Percentiles rank a stretch among this genome's conserved stretches.
Conservation (phyloP, 2,113 vertebrate genomes). For the Tympanuchus pallidicinctus region DNA sequence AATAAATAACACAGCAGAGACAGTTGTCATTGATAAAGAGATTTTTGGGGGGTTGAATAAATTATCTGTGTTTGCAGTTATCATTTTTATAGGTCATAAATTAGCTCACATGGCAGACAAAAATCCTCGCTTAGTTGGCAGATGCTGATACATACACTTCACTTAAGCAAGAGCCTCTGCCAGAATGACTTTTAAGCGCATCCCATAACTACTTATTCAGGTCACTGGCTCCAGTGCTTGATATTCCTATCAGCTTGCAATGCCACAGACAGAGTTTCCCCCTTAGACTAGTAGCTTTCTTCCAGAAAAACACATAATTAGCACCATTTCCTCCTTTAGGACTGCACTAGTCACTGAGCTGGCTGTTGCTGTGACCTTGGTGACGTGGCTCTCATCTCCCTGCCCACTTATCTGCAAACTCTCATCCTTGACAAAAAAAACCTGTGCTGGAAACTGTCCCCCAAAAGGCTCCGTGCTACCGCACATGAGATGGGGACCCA, state of each 20-base stretch:
- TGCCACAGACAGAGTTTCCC: not conserved
- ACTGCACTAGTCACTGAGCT: accelerated
- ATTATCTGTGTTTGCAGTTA: not conserved
- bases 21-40: not conserved
- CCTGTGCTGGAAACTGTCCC: not conserved
- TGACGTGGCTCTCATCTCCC: not conserved
- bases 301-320: not conserved
- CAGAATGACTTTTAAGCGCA: accelerated
- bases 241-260: not conserved
- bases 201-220: not conserved
- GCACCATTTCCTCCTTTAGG: not conserved
- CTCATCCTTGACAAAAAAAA: not conserved
- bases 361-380: not conserved
- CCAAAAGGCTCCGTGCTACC: accelerated
- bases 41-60: not conserved
- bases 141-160: not conserved
- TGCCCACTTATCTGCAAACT: not conserved
- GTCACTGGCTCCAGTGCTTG: accelerated
- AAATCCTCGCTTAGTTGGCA: not conserved
- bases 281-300: not conserved
- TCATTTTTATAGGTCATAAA: not conserved
- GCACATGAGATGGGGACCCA: accelerated
- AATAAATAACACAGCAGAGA: not conserved
- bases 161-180: not conserved
- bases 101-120: not conserved